phyloP scores from a whole-genome alignment of 2,113 vertebrate genomes.

The Chaenocephalus aceratus region DNA sequence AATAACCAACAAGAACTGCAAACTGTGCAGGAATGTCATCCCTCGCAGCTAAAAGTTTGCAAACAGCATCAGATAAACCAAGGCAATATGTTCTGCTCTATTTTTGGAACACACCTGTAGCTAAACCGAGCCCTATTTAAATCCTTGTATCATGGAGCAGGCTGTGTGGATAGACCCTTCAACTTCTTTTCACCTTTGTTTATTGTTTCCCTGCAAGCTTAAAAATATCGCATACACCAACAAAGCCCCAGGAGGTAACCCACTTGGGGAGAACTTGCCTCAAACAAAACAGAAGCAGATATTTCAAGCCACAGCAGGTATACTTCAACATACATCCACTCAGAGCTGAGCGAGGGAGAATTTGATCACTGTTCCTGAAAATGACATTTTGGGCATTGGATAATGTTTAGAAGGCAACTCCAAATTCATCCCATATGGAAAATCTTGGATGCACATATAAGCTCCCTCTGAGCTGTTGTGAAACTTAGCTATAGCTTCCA shows the following conservation, averaged over 20 bases:
- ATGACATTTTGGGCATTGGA: not conserved
- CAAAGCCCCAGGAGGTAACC: conserved; percentile 2
- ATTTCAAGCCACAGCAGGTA: conserved; percentile 8
- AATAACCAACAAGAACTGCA: conserved; percentile 55
- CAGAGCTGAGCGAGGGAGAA: not conserved
- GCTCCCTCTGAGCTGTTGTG: conserved; percentile 22
- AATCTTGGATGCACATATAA: not conserved
- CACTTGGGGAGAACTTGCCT: conserved; percentile 7
- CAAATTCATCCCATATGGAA: conserved; percentile 1
- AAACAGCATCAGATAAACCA: conserved; percentile 42
- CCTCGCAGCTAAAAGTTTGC: conserved; percentile 52
- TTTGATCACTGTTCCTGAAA: conserved; percentile 22
- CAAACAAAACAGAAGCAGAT: conserved; percentile 18
- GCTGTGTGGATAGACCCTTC: not conserved
- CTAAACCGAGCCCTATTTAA: not conserved
- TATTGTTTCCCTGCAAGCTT: not conserved
- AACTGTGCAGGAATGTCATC: conserved; percentile 66
- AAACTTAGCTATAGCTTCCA: conserved; percentile 35
- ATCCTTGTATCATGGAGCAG: conserved; percentile 2
- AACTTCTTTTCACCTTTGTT: not conserved
- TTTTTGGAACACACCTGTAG: conserved; percentile 51
- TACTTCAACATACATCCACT: conserved; percentile 9
- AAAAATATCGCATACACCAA: not conserved
- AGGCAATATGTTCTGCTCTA: conserved; percentile 33
- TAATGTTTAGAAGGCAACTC: conserved; percentile 6